These are phyloP conservation scores for silkworm (Bombyx mori) DNA, from an alignment of 1,140 invertebrate genomes.

Conservation along the genomic window ASM3026992v2 NC_085127.1:9466501-9467000, in stretches of 20 bases:
- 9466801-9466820: conserved; percentile 58
- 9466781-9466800: conserved; percentile 64
- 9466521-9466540: too few species aligned
- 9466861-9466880: conserved; percentile 21
- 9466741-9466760: conserved; percentile 34
- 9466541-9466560: too few species aligned
- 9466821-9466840: conserved; percentile 32
- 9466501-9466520: too few species aligned
- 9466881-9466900: conserved; percentile 24
- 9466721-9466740: conserved; percentile 21
- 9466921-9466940: conserved; percentile 14
- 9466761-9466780: conserved; percentile 58
- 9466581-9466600: background rate
- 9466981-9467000: background rate
- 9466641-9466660: conserved; percentile 8
- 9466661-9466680: conserved; percentile 11
- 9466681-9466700: conserved; percentile 33
- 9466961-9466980: too few species aligned
- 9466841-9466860: conserved; percentile 57
- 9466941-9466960: conserved; percentile 13
- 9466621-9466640: background rate
- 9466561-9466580: background rate
- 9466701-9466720: conserved; percentile 20
- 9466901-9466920: conserved; percentile 38
- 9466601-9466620: too few species aligned